Conservation (phyloP, 2,797 vertebrate species). For the Perodicticus potto region DNA sequence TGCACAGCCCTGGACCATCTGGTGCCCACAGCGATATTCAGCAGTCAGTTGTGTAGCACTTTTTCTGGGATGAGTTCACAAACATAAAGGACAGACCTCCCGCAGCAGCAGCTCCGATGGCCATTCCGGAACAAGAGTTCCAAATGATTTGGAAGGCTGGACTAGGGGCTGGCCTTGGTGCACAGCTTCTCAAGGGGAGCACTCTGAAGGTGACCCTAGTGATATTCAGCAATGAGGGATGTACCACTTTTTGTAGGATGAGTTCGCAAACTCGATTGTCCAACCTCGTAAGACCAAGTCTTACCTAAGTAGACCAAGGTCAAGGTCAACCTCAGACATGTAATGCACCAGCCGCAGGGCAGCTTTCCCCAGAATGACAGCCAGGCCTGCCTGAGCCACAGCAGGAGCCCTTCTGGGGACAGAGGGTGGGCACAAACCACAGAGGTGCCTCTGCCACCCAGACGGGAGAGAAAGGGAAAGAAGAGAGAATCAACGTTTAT, state of each 20-base stretch:
- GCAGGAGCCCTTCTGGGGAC: neutral
- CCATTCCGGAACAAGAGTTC: too few species aligned
- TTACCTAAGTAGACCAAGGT: neutral
- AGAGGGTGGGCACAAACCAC: neutral
- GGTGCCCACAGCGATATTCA: too few species aligned
- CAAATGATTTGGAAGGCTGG: too few species aligned
- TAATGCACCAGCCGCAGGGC: neutral
- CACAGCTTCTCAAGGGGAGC: too few species aligned
- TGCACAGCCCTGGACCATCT: too few species aligned
- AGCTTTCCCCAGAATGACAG: neutral
- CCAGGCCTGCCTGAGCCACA: neutral
- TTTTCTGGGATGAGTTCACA: too few species aligned
- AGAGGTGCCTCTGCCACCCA: neutral
- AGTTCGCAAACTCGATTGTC: too few species aligned
- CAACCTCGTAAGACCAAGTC: neutral
- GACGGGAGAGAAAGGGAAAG: neutral
- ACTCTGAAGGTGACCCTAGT: too few species aligned
- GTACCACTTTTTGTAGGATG: too few species aligned
- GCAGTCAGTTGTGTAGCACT: too few species aligned
- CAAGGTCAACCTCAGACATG: rapidly evolving
- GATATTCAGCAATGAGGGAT: too few species aligned
- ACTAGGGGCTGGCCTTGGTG: too few species aligned
- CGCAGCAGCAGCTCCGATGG: neutral
- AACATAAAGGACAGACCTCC: neutral
- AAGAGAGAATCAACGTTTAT: neutral